phyloP scores from a whole-genome alignment of 1,140 invertebrate species.

The Teleopsis dalmanni region DNA sequence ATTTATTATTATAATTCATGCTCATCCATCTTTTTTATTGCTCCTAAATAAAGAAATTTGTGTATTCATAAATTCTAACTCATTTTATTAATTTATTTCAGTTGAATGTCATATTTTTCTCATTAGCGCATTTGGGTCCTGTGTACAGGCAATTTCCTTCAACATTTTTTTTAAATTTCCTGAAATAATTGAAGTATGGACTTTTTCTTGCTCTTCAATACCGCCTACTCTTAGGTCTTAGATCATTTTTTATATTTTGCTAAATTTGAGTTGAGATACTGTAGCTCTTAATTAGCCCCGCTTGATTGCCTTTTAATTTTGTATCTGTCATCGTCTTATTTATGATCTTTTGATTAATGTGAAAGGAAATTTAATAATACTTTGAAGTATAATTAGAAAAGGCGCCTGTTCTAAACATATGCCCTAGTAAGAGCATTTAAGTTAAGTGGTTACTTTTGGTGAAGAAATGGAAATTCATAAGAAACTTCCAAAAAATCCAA shows the following conservation, averaged over 20 bases:
- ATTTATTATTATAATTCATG: not conserved
- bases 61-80: not conserved
- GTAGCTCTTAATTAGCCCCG: constrained; percentile 1
- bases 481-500: too few species aligned
- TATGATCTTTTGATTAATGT: not conserved
- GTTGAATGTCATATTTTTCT: constrained; percentile 7
- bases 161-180: not conserved
- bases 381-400: too few species aligned
- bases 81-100: not conserved
- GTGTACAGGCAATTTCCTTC: too few species aligned
- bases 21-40: constrained; percentile 2
- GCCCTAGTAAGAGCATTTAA: too few species aligned
- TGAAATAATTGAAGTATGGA: not conserved
- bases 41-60: too few species aligned
- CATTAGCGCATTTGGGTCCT: constrained; percentile 1
- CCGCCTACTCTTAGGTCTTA: not conserved
- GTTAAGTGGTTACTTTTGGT: too few species aligned
- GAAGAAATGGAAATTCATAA: too few species aligned
- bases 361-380: too few species aligned
- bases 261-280: not conserved
- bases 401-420: too few species aligned
- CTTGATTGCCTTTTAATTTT: constrained; percentile 1
- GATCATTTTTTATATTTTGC: not conserved
- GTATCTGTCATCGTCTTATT: constrained; percentile 3
- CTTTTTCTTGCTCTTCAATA: not conserved